Base-by-base conservation (phyloP, 2,888 invertebrate genomes). In the Onthophagus sagittarius region DNA sequence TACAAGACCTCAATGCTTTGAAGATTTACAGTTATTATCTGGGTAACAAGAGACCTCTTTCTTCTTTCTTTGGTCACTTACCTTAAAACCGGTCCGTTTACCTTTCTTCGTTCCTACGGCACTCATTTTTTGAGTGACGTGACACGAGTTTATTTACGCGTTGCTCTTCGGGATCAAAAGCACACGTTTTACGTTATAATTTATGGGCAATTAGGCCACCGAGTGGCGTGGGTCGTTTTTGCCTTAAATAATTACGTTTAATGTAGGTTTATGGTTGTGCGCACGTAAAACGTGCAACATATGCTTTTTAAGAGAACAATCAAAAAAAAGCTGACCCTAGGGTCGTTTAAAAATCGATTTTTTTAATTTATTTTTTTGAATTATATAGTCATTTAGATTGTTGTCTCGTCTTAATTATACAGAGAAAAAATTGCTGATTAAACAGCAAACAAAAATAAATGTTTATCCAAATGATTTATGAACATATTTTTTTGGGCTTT, bases 171-270 rank as follows among this genome's bases (percentile, higher is more conserved):
- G 80, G 81, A 83, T 83, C 83, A 82, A 83, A 83, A 82, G 80
- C 79, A 81, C 82, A 77, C 81, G 83, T 82, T 83, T 82, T 82
- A 82, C 81, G 81, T 82, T 82, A 81, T 83, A 83, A 83, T 83
- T 83, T 84, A 84, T 82, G 82, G 80, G 81, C 83, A 83, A 83
- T 83, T 83, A 83, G 80, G 78, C 77, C 78, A 78, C 77, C 77
- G 77, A 80, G 78, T 79, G 78, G 82, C 82, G 82, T 81, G 79
- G 81, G 80, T 78, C 76, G 78, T 23, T 23, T 23, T 75, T 75
- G 79, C 80, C 78, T 80, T 77, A 80, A 81, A 82, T 82, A 81
- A 81, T 82, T 81, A 79, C 79, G 78, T 81, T 81, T 82, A 82
- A 81, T 82, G 80, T 80, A 77, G 80, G 79, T 79, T 80, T 79